Conservation (phyloP, 1,140 invertebrate species). For the Gonioctena quinquepunctata region DNA sequence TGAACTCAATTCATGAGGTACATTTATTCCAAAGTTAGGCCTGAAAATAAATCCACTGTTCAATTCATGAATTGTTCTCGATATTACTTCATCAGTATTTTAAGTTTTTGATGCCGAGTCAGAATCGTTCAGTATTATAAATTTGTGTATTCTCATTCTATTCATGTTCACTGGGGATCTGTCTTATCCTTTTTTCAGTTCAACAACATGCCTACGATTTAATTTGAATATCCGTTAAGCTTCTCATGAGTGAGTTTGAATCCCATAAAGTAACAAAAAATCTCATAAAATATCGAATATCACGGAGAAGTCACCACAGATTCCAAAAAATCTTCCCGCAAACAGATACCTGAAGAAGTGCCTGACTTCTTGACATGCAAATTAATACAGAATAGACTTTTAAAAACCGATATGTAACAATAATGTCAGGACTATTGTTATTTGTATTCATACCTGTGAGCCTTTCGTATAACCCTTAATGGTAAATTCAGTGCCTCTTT, state of each 20-base stretch:
- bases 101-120: too few relatives aligned
- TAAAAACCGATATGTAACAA: conserved; percentile 34
- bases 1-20: too few relatives aligned
- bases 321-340: not conserved
- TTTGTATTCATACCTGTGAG: conserved; percentile 8
- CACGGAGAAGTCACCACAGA: not conserved
- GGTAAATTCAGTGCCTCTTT: conserved; percentile 26
- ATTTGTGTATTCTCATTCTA: too few relatives aligned
- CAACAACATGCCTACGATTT: too few relatives aligned
- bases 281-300: conserved; percentile 4
- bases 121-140: too few relatives aligned
- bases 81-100: too few relatives aligned
- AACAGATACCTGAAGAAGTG: conserved; percentile 6
- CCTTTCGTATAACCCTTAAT: conserved; percentile 24
- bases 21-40: too few relatives aligned
- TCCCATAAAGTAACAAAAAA: not conserved
- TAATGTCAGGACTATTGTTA: conserved; percentile 29
- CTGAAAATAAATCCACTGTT: too few relatives aligned
- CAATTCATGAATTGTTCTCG: too few relatives aligned
- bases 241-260: not conserved
- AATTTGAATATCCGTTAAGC: not conserved
- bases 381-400: conserved; percentile 24
- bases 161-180: too few relatives aligned
- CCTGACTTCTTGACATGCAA: conserved; percentile 27
- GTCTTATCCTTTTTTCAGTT: too few relatives aligned